Conservation (phyloP, 2,113 vertebrate genomes). For the Sterrhoptilus dennistouni region DNA sequence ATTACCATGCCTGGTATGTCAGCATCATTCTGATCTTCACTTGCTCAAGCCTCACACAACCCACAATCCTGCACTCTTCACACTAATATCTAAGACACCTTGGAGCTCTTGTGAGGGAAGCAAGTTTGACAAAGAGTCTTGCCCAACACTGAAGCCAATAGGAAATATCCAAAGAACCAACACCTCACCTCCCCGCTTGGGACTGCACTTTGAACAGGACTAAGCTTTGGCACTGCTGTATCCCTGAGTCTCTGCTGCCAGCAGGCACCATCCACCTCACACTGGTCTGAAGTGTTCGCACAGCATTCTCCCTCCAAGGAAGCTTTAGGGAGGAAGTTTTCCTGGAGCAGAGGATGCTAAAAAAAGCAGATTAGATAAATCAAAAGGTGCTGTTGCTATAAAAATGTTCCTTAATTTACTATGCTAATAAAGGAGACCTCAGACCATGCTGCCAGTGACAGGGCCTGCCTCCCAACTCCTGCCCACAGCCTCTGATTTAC, state of each 20-base stretch:
- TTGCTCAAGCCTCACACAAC: not conserved
- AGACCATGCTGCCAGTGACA: not conserved
- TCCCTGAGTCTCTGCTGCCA: not conserved
- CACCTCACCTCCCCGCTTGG: not conserved
- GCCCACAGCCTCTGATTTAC: not conserved
- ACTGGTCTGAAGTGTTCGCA: fast-evolving
- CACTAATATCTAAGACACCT: not conserved
- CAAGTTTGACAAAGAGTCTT: not conserved
- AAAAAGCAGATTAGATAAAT: not conserved
- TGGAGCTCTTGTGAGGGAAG: fast-evolving
- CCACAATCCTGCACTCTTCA: not conserved
- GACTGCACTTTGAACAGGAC: not conserved
- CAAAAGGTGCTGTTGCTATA: not conserved
- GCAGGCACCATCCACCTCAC: not conserved
- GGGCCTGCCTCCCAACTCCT: not conserved
- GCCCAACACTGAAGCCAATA: not conserved
- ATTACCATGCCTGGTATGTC: fast-evolving
- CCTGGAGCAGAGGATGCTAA: not conserved
- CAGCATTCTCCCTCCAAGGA: not conserved
- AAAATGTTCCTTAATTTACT: not conserved
- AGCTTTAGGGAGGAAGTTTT: not conserved
- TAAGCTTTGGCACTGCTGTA: not conserved
- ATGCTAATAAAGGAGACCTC: not conserved
- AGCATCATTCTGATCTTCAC: not conserved
- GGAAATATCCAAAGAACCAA: not conserved